Conservation (phyloP, 2,888 invertebrate genomes). For the Ichneumon xanthorius region DNA sequence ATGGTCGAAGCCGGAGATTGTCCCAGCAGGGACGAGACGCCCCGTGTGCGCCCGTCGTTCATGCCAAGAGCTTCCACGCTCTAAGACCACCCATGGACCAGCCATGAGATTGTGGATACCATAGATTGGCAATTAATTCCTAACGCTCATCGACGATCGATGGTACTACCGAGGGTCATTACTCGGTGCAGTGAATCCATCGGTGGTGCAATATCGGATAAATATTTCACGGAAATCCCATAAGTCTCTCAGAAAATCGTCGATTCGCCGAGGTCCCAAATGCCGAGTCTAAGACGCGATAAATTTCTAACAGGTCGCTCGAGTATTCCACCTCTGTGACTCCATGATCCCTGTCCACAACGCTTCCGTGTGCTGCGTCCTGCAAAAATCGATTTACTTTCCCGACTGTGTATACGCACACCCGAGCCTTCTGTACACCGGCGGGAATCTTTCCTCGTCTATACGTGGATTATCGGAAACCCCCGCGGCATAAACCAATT, state of each 20-base stretch:
- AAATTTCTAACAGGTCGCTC: conserved; percentile 12
- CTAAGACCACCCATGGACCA: conserved; percentile 17
- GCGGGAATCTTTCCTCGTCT: conserved; percentile 13
- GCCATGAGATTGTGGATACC: conserved; percentile 15
- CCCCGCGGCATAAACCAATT: conserved; percentile 11
- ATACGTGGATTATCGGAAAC: conserved; percentile 33
- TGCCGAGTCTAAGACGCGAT: neutral
- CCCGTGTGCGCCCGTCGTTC: neutral
- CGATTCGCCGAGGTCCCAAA: neutral
- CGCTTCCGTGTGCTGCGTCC: neutral
- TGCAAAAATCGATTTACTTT: conserved; percentile 34
- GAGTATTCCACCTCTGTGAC: conserved; percentile 15
- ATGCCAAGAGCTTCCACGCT: neutral
- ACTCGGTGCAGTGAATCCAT: neutral
- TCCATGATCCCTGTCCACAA: neutral
- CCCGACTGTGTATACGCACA: neutral
- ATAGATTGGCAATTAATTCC: conserved; percentile 42
- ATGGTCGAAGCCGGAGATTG: no score
- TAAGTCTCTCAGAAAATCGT: neutral
- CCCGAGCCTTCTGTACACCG: neutral
- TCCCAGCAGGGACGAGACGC: neutral
- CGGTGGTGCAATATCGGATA: conserved; percentile 1
- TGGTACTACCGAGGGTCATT: neutral
- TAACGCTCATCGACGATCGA: conserved; percentile 14
- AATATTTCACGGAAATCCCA: conserved; percentile 11